Percentiles rank a stretch among this genome's conserved stretches.
Conservation (phyloP, 2,888 invertebrate species). For the Drosophila glabriapex region DNA sequence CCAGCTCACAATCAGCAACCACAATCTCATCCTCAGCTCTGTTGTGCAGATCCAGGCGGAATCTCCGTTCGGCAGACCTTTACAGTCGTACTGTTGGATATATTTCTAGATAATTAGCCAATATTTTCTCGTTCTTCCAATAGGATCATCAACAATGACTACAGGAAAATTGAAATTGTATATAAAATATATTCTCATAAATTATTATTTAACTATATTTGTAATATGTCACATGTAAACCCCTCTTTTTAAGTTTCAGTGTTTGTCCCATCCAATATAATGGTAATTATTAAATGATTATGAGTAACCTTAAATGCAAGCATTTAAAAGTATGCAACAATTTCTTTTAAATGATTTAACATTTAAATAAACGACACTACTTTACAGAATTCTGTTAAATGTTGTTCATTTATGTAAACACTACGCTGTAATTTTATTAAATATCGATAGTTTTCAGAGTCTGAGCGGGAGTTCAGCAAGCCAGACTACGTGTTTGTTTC, state of each 20-base stretch:
- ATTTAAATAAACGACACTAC: background rate
- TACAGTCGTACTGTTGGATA: background rate
- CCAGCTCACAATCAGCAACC: background rate
- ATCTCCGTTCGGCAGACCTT: background rate
- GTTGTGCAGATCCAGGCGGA: background rate
- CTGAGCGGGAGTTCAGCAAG: too few relatives aligned
- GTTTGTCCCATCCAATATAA: too few relatives aligned
- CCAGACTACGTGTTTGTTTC: too few relatives aligned
- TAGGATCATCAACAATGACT: background rate
- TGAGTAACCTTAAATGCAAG: fast-evolving
- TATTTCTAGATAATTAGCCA: background rate
- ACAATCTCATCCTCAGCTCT: background rate
- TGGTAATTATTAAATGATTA: too few relatives aligned
- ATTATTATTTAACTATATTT: background rate
- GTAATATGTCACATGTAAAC: too few relatives aligned
- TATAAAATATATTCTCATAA: background rate
- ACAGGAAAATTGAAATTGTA: background rate
- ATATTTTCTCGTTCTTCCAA: background rate
- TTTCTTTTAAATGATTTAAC: background rate
- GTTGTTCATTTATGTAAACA: too few relatives aligned
- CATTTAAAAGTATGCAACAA: background rate
- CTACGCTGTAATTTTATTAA: too few relatives aligned
- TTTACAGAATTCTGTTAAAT: too few relatives aligned
- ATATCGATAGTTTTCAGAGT: too few relatives aligned
- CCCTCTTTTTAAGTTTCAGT: too few relatives aligned